Evolutionary conservation across 2,113 vertebrate species (phyloP).

Genomic region (Pachyramphus minor): DNA sequence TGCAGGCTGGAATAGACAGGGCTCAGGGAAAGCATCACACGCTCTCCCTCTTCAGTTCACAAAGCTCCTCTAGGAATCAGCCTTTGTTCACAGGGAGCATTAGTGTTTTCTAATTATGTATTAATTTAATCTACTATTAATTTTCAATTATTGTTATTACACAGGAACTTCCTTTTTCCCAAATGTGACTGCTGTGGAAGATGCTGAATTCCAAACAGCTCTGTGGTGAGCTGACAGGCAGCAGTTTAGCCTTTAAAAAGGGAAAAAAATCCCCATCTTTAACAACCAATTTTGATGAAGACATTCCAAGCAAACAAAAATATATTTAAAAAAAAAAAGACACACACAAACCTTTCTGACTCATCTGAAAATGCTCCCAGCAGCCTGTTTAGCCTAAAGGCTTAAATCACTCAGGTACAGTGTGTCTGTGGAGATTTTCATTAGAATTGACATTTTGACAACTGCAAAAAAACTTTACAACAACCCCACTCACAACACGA

Average conservation of each 20-base stretch:
- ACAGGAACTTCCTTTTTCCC: slow-evolving; percentile 9
- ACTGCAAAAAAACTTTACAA: slow-evolving; percentile 31
- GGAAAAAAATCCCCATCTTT: not conserved
- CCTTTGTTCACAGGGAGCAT: slow-evolving; percentile 26
- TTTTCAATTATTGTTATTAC: slow-evolving; percentile 57
- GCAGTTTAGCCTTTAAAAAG: not conserved
- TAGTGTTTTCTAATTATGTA: slow-evolving; percentile 58
- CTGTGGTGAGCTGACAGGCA: not conserved
- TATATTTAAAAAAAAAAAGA: not conserved
- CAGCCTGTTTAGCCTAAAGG: slow-evolving; percentile 54
- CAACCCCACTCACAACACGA: not conserved
- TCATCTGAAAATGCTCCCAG: slow-evolving; percentile 50
- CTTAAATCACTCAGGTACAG: slow-evolving; percentile 51
- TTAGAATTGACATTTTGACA: slow-evolving; percentile 69
- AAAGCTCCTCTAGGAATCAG: slow-evolving; percentile 35
- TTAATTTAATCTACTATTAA: slow-evolving; percentile 68
- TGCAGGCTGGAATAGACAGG: slow-evolving; percentile 30
- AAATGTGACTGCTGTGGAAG: not conserved
- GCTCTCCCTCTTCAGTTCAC: not conserved
- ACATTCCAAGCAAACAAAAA: slow-evolving; percentile 6
- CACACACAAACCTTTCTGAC: slow-evolving; percentile 45
- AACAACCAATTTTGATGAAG: slow-evolving; percentile 27
- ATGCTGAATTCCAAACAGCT: slow-evolving; percentile 50
- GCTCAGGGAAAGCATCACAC: not conserved
- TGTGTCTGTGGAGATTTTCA: slow-evolving; percentile 45